Conservation (phyloP, 2,113 vertebrate species). For the Plotosus lineatus region DNA sequence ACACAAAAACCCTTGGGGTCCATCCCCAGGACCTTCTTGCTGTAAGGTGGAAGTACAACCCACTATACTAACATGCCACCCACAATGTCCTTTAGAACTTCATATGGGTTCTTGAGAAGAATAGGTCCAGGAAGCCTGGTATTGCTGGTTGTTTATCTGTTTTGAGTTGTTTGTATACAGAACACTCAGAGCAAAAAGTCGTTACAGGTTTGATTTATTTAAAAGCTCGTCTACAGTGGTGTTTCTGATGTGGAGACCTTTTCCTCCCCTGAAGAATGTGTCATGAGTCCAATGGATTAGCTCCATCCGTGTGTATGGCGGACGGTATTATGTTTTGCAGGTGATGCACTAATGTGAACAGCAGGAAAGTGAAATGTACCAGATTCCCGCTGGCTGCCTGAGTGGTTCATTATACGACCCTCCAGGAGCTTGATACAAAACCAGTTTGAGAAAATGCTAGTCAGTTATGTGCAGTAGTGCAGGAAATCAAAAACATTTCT, state of each 20-base stretch:
- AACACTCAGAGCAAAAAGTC: not conserved
- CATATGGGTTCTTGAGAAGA: not conserved
- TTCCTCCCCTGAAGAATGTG: not conserved
- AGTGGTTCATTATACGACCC: not conserved
- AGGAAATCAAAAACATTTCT: not conserved
- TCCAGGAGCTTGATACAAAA: not conserved
- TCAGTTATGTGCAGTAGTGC: not conserved
- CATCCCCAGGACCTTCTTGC: too few species aligned
- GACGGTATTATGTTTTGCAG: not conserved
- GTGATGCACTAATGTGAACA: not conserved
- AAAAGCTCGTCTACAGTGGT: not conserved
- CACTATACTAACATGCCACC: too few species aligned
- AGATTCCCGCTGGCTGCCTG: not conserved
- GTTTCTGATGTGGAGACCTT: not conserved
- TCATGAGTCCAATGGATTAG: not conserved
- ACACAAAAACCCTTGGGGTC: too few species aligned
- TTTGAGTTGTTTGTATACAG: not conserved
- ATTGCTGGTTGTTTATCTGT: not conserved
- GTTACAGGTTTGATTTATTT: not conserved
- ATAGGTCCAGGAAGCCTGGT: not conserved
- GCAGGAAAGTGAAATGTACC: not conserved
- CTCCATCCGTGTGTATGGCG: too few species aligned
- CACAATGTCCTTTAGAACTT: not conserved
- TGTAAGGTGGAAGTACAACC: too few species aligned
- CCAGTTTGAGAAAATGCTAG: not conserved